Evolutionary conservation across 2,888 invertebrate species (phyloP).

Genomic region (Ormyrus labotus): DNA sequence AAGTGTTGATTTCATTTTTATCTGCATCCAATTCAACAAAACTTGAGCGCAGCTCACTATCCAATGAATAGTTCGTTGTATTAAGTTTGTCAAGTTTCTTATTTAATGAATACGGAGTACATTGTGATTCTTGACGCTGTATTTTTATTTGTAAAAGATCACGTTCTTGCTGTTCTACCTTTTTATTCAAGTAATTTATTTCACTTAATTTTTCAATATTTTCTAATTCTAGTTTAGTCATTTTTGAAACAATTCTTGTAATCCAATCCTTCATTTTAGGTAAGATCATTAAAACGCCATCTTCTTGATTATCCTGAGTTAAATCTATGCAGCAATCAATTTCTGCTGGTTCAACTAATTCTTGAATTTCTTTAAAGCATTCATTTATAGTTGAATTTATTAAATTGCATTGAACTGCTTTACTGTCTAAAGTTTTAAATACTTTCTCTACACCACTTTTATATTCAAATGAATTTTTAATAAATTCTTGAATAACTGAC

Average conservation of each 20-base stretch:
- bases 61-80: background rate
- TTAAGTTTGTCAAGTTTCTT: constrained; percentile 18
- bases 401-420: constrained; percentile 26
- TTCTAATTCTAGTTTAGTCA: constrained; percentile 11
- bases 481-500: background rate
- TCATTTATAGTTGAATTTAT: background rate
- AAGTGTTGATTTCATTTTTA: constrained; percentile 49
- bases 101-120: background rate
- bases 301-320: background rate
- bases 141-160: constrained; percentile 32
- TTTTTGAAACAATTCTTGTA: constrained; percentile 15
- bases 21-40: constrained; percentile 47
- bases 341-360: constrained; percentile 25
- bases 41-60: constrained; percentile 41
- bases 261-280: constrained; percentile 29
- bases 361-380: constrained; percentile 35
- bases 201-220: constrained; percentile 22
- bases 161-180: constrained; percentile 13
- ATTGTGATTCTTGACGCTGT: constrained; percentile 38
- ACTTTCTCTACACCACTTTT: background rate
- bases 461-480: constrained; percentile 7
- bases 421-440: background rate
- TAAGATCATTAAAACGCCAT: background rate
- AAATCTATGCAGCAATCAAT: background rate
- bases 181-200: constrained; percentile 4